Evolutionary conservation across 2,113 vertebrate genomes (phyloP), one percentile per base, ranked within the genome.

Genomic region (Psammodynastes pulverulentus): DNA sequence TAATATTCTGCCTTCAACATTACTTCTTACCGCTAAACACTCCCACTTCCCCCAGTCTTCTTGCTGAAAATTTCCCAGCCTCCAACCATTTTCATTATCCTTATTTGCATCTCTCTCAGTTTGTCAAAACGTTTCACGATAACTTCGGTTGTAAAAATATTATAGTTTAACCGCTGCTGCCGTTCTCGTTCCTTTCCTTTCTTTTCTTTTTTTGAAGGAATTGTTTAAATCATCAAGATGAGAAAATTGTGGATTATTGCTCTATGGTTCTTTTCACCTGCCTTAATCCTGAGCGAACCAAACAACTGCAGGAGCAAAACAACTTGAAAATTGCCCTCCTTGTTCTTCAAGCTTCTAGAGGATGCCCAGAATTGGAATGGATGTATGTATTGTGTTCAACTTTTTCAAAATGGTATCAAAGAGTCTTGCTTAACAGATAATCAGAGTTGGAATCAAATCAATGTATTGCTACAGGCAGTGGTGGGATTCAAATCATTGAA

Each of bases 261-360:
- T 98, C 98, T 2, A 99, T 99, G 98, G 98, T 99, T 26, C 95
- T 99, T 91, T 98, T 99, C 96, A 98, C 98, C 9, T 99, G 98
- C 94, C 97, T 99, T 62, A 98, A 98, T 93, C 90, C 97, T 87
- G 96, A 96, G 62, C 98, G 98, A 84, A 98, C 98, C 94, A 97
- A 96, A 46, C 97, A 98, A 29, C 92, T 99, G 0, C 95, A 98
- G 91, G 90, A 98, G 26, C 96, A 97, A 0, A 96, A 96, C 58
- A 98, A 96, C n/a, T 92, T 98, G 92, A 56, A 96, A 10, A 95
- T 99, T 87, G 97, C 98, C 0, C 96, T 98, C 48, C 96, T 89
- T 24, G 97, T 99, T 91, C 92, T 99, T 23, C 98, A 97, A 49
- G 97, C 98, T 62, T 98, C 98, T 89, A 97, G 94, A 86, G 98